These are phyloP conservation scores for Agrypnia vestita DNA, from an alignment of 1,140 invertebrate species.

Conservation along the genomic window DNA sequence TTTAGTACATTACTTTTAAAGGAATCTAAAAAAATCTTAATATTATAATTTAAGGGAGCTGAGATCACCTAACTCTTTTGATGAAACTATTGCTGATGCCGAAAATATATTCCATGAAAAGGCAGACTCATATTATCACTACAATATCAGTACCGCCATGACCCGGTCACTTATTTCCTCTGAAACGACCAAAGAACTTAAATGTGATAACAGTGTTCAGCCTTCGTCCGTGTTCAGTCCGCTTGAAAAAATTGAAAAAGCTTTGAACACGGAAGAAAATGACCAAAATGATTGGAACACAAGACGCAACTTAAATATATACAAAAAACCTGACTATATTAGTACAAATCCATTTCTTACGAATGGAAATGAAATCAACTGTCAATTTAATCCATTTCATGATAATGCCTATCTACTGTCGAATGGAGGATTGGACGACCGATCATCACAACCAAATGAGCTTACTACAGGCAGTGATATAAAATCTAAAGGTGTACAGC, in stretches of 20 bases:
- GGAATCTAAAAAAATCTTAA: background rate
- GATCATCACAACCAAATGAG: conserved; percentile 42
- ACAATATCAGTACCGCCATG: conserved; percentile 55
- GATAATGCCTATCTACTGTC: conserved; percentile 31
- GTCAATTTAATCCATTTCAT: conserved; percentile 59
- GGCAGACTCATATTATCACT: conserved; percentile 56
- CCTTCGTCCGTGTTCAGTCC: conserved; percentile 22
- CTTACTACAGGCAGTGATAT: conserved; percentile 52
- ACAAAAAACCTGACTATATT: conserved; percentile 57
- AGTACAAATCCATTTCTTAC: conserved; percentile 60
- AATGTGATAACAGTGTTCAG: conserved; percentile 38
- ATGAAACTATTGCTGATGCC: conserved; percentile 16
- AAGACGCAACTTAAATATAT: conserved; percentile 57
- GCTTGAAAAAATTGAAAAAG: conserved; percentile 47
- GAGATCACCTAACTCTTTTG: conserved; percentile 45
- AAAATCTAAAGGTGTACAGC: conserved; percentile 41
- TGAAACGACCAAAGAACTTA: conserved; percentile 39
- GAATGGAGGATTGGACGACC: conserved; percentile 11
- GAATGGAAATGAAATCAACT: conserved; percentile 53
- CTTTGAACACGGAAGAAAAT: conserved; percentile 45
- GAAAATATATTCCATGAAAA: conserved; percentile 48
- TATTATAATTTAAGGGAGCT: conserved; percentile 43
- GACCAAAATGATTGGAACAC: conserved; percentile 57
- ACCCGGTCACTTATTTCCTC: conserved; percentile 49
- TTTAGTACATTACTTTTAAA: too few relatives aligned